Conservation (phyloP, 2,113 vertebrate species). For the Zosterops japonicus region DNA sequence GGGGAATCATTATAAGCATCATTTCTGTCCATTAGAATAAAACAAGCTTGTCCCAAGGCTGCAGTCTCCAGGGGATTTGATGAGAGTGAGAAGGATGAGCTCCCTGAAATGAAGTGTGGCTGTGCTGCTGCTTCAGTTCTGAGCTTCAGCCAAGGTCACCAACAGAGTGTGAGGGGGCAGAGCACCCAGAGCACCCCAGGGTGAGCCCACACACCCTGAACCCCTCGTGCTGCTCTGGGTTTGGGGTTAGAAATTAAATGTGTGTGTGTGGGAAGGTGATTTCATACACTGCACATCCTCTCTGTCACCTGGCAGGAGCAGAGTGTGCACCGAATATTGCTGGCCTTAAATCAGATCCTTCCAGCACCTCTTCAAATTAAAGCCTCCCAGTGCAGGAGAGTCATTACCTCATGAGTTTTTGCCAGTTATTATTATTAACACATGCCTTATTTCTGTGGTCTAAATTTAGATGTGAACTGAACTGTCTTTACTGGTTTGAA, state of each 20-base stretch:
- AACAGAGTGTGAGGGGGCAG: neutral
- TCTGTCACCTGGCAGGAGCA: neutral
- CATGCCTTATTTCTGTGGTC: neutral
- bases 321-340: accelerated
- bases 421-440: neutral
- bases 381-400: neutral
- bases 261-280: accelerated
- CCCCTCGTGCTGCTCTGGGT: accelerated
- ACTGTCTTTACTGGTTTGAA: neutral
- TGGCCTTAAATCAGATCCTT: neutral
- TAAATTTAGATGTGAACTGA: neutral
- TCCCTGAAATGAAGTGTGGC: neutral
- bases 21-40: neutral
- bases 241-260: neutral
- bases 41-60: neutral
- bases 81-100: neutral
- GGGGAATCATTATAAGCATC: neutral
- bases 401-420: neutral
- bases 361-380: neutral
- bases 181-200: neutral
- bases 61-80: neutral
- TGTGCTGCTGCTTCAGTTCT: neutral
- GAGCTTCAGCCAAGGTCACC: neutral
- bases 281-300: accelerated
- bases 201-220: neutral